Conservation (phyloP, 2,888 invertebrate genomes). For the Hypena proboscidalis region DNA sequence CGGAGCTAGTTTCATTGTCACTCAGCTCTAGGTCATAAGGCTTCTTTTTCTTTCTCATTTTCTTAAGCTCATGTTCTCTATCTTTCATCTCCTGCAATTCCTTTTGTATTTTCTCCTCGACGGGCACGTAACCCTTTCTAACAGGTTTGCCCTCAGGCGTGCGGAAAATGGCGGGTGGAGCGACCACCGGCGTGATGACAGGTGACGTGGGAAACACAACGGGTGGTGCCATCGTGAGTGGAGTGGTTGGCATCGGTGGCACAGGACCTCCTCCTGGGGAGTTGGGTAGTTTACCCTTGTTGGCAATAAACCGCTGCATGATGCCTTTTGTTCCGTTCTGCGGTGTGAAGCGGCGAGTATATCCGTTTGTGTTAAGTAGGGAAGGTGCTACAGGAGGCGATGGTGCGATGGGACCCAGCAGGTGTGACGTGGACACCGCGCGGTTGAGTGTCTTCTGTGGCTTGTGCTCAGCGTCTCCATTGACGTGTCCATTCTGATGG, state of each 20-base stretch:
- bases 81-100: slow-evolving; percentile 94
- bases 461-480: slow-evolving; percentile 64
- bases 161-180: slow-evolving; percentile 79
- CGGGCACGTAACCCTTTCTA: slow-evolving; percentile 92
- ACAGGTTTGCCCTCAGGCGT: slow-evolving; percentile 87
- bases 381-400: slow-evolving; percentile 67
- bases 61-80: slow-evolving; percentile 92
- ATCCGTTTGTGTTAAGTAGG: slow-evolving; percentile 76
- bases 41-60: slow-evolving; percentile 86
- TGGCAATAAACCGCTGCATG: slow-evolving; percentile 94
- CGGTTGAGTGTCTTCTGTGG: slow-evolving; percentile 65
- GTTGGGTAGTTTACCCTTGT: slow-evolving; percentile 88
- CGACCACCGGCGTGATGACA: slow-evolving; percentile 53
- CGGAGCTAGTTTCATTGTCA: slow-evolving; percentile 84
- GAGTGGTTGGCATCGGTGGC: slow-evolving; percentile 55
- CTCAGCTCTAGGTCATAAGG: slow-evolving; percentile 87
- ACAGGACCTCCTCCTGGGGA: slow-evolving; percentile 56
- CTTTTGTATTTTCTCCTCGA: slow-evolving; percentile 94
- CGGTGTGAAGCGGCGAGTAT: slow-evolving; percentile 87
- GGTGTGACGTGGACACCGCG: slow-evolving; percentile 78
- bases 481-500: slow-evolving; percentile 75
- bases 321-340: slow-evolving; percentile 90
- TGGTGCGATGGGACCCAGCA: slow-evolving; percentile 70
- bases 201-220: slow-evolving; percentile 66
- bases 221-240: slow-evolving; percentile 51